Base-by-base conservation (phyloP, 92 coral and sea anemone species). In the Bergia puertoricense region DNA sequence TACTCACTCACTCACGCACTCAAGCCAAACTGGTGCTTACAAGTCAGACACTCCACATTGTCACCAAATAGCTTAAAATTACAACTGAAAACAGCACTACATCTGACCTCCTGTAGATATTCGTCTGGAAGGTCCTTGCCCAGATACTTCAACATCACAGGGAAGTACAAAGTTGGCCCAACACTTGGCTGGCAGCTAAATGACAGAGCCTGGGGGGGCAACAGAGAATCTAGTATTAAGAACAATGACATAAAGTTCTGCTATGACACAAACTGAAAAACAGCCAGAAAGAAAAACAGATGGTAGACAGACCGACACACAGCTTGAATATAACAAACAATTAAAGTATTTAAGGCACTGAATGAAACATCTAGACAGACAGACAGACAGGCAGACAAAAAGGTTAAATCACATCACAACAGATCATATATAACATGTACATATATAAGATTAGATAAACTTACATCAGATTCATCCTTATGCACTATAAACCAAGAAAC, bases 71-170 rank as follows among this genome's bases (percentile, higher is more conserved):
- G 30, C 69, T 20, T 22, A 9, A 2, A 77, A 20, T 23, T 77
- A 45, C 37, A 4, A 45, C 20, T 22, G 30, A 45, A 18, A 77
- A 43, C 59, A 41, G 59, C 1, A 22, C 45, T 43, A 16, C 39
- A 30, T 37, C 88, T 86, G 45, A 96, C 98, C 96, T 97, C 99
- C 46, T 90, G 88, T 77, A 77, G 42, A 81, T 94, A 95, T 39
- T 95, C 95, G 30, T 89, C 43, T 16, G 97, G 92, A 13, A 92
- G 88, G 54, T 95, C 98, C 59, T 85, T 86, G 74, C 84, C 89
- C 39, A 97, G 97, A 59, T 91, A 89, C 40, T 86, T 86, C 51
- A 97, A 91, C 13, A 97, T 88, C 41, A 85, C 76, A 6, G 93
- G 89, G 68, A 97, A 95, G 93, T 95, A 92, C 59, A 30, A 39